Evolutionary conservation across 2,113 vertebrate genomes (phyloP).

Genomic region (Colinus virginianus): DNA sequence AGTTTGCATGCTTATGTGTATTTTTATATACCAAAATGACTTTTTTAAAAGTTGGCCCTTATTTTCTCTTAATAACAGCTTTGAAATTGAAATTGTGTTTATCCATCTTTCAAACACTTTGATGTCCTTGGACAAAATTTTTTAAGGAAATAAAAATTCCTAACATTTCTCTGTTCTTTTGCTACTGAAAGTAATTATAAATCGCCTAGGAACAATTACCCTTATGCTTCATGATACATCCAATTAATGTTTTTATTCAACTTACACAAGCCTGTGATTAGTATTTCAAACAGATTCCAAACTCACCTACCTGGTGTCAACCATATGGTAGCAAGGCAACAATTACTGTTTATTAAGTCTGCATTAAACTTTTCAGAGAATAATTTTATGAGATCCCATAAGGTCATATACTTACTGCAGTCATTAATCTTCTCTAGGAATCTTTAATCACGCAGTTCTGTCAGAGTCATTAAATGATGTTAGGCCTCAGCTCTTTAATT

Average conservation of each 20-base stretch:
- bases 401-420: conserved; percentile 44
- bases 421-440: conserved; percentile 57
- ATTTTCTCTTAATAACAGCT: not conserved
- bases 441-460: conserved; percentile 53
- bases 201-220: not conserved
- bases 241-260: conserved; percentile 52
- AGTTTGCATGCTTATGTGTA: not conserved
- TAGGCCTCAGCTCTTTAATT: not conserved
- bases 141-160: not conserved
- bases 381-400: conserved; percentile 52
- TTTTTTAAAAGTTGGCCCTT: not conserved
- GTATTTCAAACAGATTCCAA: not conserved
- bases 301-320: not conserved
- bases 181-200: not conserved
- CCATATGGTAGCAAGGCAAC: conserved; percentile 60
- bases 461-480: conserved; percentile 5
- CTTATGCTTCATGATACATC: conserved; percentile 3
- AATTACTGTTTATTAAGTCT: conserved; percentile 66
- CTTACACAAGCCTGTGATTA: not conserved
- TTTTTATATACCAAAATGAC: not conserved
- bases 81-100: not conserved
- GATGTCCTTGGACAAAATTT: not conserved
- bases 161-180: not conserved
- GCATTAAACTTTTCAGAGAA: conserved; percentile 51
- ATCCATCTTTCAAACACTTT: not conserved